Base-by-base conservation (phyloP, 2,888 invertebrate species). In the Podotricha telesiphe region DNA sequence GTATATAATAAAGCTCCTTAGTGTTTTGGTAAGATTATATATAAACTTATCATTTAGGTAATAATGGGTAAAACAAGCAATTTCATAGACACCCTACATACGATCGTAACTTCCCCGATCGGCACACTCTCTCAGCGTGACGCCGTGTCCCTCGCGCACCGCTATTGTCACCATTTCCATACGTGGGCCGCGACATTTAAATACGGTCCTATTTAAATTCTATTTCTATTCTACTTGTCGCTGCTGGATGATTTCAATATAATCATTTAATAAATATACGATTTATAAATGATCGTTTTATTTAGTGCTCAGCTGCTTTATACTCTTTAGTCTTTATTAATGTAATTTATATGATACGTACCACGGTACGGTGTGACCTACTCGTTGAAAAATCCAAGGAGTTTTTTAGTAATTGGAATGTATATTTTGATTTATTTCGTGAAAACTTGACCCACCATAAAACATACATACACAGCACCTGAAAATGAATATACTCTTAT, bases 151-250 rank as follows among this genome's bases (percentile, higher is more conserved):
- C 77, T 74, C 77, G 74, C 78, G 74, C 75, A 75, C 77, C 74
- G 78, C 80, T 77, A 79, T 80, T 80, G 81, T 80, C 78, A 75
- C 77, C 70, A 83, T 83, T 82, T 83, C 77, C 82, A 82, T 81
- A 84, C 86, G 87, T 86, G 85, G 86, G 86, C 72, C 69, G 82
- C 59, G 70, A 75, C 74, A 70, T 73, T 79, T 71, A 70, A 71
- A 70, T 74, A 69, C 63, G 68, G 69, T 71, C 72, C 70, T 72
- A 74, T 73, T 73, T 71, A 67, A 72, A 71, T 74, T 74, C 70
- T 74, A 74, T 73, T 73, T 59, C 63, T 66, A 72, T 72, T 70
- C 48, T 67, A 72, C 61, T 71, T 71, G 71, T 67, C 67, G 65
- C 69, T 69, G 62, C 63, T 53, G 65, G 65, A 69, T 59, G 19